Evolutionary conservation across 2,888 invertebrate species (phyloP).

Genomic region (Cephus runcator): DNA sequence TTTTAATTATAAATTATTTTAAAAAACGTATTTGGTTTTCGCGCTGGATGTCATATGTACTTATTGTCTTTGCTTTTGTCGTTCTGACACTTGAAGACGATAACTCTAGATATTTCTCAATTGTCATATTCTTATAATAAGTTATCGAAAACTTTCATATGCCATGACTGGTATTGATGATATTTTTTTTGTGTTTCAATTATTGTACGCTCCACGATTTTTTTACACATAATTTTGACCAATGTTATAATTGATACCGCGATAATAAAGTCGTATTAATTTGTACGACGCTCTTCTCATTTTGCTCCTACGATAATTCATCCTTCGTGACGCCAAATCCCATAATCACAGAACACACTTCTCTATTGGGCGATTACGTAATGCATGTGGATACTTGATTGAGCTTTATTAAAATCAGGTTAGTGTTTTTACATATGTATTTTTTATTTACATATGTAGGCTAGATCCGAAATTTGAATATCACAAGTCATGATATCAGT

Average conservation of each 20-base stretch:
- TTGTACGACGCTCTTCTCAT: constrained; percentile 18
- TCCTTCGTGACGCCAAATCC: background rate
- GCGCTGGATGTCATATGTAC: constrained; percentile 12
- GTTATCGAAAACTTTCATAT: background rate
- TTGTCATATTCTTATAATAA: background rate
- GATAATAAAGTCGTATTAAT: constrained; percentile 39
- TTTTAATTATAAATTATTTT: background rate
- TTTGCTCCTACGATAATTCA: background rate
- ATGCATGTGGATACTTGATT: background rate
- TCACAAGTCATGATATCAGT: background rate
- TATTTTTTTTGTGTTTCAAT: background rate
- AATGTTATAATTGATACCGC: constrained; percentile 14
- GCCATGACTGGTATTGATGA: background rate
- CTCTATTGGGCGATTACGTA: background rate
- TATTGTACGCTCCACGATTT: background rate
- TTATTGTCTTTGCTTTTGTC: constrained; percentile 10
- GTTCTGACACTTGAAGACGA: background rate
- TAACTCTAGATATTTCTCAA: background rate
- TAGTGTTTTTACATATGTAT: background rate
- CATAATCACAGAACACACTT: background rate
- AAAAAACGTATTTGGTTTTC: constrained; percentile 17
- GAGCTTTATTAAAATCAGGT: background rate
- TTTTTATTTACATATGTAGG: background rate
- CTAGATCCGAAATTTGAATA: background rate
- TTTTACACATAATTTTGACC: constrained; percentile 22